Base-by-base conservation (phyloP, 2,888 invertebrate species). In the Polyommatus icarus region DNA sequence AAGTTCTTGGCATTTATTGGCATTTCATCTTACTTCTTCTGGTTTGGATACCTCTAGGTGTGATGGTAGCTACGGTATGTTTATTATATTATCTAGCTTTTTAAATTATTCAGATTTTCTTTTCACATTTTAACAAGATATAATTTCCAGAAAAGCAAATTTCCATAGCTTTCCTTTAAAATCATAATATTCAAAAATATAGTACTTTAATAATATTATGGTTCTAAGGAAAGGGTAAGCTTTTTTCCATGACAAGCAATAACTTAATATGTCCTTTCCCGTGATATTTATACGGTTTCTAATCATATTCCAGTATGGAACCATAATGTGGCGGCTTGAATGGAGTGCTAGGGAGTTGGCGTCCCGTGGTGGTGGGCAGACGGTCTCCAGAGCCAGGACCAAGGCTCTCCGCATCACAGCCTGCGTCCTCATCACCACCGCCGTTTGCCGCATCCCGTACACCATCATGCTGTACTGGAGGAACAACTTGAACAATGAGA, bases 11-110 rank as follows among this genome's bases (percentile, higher is more conserved):
- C 73, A 95, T 96, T 57, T 98, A 98, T 85, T 98, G 97, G 97
- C 96, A 97, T 82, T 95, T 97, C 40, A 95, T 97, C 4, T 94
- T 97, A 29, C 95, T 96, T 0, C 94, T 97, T 7, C 88, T 97
- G 29, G 97, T 98, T 1, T 97, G 97, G 96, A 86, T 97, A 24
- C 98, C 98, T 0, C 89, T 97, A 36, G 91, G 95, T 0, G 93
- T 97, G 0, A 97, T 98, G 96, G 89, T 96, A 0, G 87, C 96
- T n/a, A 95, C 96, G 8, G 95, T 97, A 76, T 97, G 90, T 97
- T 15, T 67, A 67, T 8, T 12, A 46, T 46, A 1, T 12, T 46
- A 46, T 10, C 10, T 8, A 40, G 40, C 10, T 40, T 40, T 40
- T 40, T 40, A 40, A 40, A 40, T 40, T 40, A 10, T 40, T 40